Evolutionary conservation across 1,140 invertebrate species (phyloP).

Genomic region (Thaumatotibia leucotreta): DNA sequence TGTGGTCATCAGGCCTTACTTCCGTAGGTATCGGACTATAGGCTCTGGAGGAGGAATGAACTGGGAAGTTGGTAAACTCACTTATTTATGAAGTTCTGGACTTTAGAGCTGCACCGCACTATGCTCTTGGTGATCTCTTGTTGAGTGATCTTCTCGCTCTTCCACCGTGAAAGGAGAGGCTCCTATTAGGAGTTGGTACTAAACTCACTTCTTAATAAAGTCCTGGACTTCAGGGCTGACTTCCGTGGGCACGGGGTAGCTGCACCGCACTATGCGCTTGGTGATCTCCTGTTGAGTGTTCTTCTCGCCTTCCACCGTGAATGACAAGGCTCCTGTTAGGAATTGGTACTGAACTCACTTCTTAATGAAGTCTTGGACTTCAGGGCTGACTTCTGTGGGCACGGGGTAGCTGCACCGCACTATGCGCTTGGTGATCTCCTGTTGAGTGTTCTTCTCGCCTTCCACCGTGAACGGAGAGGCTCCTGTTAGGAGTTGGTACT

Average conservation of each 20-base stretch:
- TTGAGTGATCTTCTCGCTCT: too few relatives aligned
- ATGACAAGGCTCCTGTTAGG: conserved; percentile 96
- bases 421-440: conserved; percentile 96
- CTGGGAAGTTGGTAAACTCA: conserved; percentile 92
- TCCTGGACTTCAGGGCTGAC: too few relatives aligned
- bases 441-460: conserved; percentile 93
- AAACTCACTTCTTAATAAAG: too few relatives aligned
- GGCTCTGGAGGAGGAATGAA: too few relatives aligned
- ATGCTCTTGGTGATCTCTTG: conserved; percentile 96
- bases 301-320: too few relatives aligned
- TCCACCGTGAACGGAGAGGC: conserved; percentile 96
- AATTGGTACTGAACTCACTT: conserved; percentile 77
- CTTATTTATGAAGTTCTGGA: conserved; percentile 80
- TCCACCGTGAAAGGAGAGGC: too few relatives aligned
- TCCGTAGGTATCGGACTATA: too few relatives aligned
- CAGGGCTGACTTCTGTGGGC: conserved; percentile 81
- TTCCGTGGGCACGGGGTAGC: too few relatives aligned
- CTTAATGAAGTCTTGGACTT: conserved; percentile 80
- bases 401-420: conserved; percentile 91
- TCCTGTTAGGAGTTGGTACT: conserved; percentile 98
- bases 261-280: too few relatives aligned
- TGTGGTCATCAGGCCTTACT: too few relatives aligned
- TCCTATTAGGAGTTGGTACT: too few relatives aligned
- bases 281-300: too few relatives aligned
- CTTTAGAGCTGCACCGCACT: conserved; percentile 84